Evolutionary conservation across 1,140 invertebrate species (phyloP).

Genomic region (Cherax destructor): DNA sequence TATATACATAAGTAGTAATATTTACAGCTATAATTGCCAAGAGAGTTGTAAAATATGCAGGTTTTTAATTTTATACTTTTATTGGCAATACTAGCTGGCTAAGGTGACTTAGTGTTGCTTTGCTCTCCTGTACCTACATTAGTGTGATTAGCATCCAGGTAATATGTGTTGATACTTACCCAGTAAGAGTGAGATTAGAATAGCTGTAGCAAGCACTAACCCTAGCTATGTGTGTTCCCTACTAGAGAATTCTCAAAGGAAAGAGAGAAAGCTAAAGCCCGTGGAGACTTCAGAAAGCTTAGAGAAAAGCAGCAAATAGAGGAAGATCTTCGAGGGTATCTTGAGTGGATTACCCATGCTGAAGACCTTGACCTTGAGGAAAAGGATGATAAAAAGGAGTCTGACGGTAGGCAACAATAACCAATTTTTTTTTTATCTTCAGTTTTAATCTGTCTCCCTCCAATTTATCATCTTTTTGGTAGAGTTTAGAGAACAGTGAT

Average conservation of each 20-base stretch:
- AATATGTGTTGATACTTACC: slow-evolving; percentile 4
- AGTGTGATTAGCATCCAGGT: slow-evolving; percentile 15
- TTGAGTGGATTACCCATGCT: slow-evolving; percentile 84
- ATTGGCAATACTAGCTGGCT: background rate
- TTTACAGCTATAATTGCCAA: too few species aligned
- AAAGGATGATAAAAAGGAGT: slow-evolving; percentile 70
- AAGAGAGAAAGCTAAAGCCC: slow-evolving; percentile 82
- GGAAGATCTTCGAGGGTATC: slow-evolving; percentile 81
- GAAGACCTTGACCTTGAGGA: slow-evolving; percentile 80
- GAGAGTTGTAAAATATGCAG: background rate
- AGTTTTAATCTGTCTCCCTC: background rate
- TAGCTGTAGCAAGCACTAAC: slow-evolving; percentile 38
- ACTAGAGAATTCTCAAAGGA: slow-evolving; percentile 83
- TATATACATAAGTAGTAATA: too few species aligned
- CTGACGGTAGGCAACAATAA: slow-evolving; percentile 65
- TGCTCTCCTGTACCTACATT: slow-evolving; percentile 12
- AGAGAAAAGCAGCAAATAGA: slow-evolving; percentile 82
- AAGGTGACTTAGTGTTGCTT: slow-evolving; percentile 11
- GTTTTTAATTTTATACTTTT: background rate
- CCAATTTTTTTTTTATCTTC: background rate
- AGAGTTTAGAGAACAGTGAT: slow-evolving; percentile 34
- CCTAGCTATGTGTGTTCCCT: slow-evolving; percentile 31
- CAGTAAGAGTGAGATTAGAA: background rate
- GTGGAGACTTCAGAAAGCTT: slow-evolving; percentile 83
- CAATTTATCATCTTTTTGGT: background rate